A percentile compares a stretch with the other conserved stretches of the same genome.
Conservation (phyloP, 2,888 invertebrate species). For the Stenodera caucasica region DNA sequence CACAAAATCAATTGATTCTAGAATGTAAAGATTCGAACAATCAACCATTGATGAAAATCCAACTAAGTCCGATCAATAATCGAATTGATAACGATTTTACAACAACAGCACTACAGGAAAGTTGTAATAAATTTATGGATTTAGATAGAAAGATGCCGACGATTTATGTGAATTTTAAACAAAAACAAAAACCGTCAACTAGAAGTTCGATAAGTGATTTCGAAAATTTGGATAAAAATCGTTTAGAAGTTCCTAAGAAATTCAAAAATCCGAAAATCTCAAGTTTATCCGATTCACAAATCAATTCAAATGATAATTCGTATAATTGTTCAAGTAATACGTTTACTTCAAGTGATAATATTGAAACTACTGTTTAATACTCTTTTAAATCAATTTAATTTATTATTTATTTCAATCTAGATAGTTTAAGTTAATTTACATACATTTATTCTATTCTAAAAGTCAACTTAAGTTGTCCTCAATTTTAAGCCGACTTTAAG, state of each 20-base stretch:
- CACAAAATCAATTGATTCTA: conserved; percentile 31
- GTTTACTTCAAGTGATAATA: conserved; percentile 40
- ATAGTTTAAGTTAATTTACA: not conserved
- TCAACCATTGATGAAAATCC: not conserved
- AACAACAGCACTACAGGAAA: not conserved
- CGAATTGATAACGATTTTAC: not conserved
- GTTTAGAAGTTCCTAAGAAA: conserved; percentile 24
- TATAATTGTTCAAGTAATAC: conserved; percentile 35
- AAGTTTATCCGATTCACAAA: conserved; percentile 50
- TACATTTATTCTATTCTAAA: no score
- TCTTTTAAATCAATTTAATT: conserved; percentile 58
- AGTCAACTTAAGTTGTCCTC: no score
- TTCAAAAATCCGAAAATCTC: conserved; percentile 36
- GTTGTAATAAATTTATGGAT: not conserved
- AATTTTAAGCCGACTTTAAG: no score
- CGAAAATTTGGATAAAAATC: conserved; percentile 59
- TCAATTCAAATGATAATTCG: conserved; percentile 42
- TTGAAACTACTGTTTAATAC: conserved; percentile 41
- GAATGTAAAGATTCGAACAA: conserved; percentile 19
- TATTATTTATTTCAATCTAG: not conserved
- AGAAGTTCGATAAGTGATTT: conserved; percentile 62
- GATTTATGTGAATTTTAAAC: conserved; percentile 58
- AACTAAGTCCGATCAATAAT: not conserved
- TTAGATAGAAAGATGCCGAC: conserved; percentile 16
- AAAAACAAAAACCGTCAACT: conserved; percentile 48